These are phyloP conservation scores for Salticus scenicus DNA, from an alignment of 2,888 invertebrate species.

Conservation along the genomic window DNA sequence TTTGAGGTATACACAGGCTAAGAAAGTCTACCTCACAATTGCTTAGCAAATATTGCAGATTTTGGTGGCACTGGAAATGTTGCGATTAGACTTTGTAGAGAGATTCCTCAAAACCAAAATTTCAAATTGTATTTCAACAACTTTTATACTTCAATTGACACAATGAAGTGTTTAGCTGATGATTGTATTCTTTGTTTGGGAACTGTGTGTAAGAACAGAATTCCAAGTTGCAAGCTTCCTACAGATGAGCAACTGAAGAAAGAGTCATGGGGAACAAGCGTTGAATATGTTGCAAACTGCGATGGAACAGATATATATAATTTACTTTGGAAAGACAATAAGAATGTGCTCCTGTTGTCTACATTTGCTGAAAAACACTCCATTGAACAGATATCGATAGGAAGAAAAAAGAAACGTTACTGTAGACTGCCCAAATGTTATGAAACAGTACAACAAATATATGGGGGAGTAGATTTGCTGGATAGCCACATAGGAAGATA, in stretches of 20 bases:
- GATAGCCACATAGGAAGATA: neutral
- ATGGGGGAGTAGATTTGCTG: neutral
- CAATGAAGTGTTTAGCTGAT: neutral
- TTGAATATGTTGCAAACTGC: neutral
- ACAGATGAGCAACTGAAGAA: too few species aligned
- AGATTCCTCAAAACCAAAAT: conserved; percentile 3
- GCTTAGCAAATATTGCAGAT: neutral
- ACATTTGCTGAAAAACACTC: neutral
- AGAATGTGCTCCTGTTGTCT: neutral
- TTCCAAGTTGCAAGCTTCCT: neutral
- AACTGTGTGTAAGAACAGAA: neutral
- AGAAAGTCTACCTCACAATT: too few species aligned
- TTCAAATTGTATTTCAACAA: neutral
- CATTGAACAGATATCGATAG: neutral
- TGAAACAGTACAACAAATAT: neutral
- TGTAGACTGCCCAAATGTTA: neutral
- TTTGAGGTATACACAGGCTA: neutral
- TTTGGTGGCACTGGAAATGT: conserved; percentile 16
- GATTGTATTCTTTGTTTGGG: neutral
- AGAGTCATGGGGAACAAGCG: neutral
- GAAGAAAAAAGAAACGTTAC: neutral
- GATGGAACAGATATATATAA: neutral
- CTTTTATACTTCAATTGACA: conserved; percentile 3
- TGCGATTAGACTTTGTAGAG: conserved; percentile 75
- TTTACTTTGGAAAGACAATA: neutral